A percentile compares a stretch with the other conserved stretches of the same genome.
Evolutionary conservation across 2,888 invertebrate species (phyloP).

Genomic region (Rhingia campestris): DNA sequence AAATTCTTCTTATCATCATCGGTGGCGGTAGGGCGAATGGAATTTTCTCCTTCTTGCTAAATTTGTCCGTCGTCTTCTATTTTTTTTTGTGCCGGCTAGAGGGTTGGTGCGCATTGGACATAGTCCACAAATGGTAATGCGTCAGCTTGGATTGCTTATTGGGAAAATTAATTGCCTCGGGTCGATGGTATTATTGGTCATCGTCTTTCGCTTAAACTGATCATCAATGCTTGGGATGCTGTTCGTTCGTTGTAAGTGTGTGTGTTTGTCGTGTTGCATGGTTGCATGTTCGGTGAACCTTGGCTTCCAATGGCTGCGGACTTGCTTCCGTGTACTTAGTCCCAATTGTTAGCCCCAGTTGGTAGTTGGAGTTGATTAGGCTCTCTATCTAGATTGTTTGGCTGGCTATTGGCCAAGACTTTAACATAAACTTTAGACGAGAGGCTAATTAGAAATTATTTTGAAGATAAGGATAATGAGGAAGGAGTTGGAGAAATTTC

Average conservation of each 20-base stretch:
- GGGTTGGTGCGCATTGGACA: constrained; percentile 49
- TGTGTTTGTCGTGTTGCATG: constrained; percentile 37
- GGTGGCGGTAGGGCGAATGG: constrained; percentile 31
- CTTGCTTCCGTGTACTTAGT: constrained; percentile 72
- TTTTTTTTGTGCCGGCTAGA: no score
- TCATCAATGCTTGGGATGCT: constrained; percentile 39
- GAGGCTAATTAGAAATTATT: constrained; percentile 70
- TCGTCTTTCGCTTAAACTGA: constrained; percentile 56
- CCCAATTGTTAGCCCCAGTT: constrained; percentile 53
- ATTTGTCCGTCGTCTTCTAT: no score
- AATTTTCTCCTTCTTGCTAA: constrained; percentile 8
- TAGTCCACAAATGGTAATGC: constrained; percentile 74
- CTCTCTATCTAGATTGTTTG: constrained; percentile 56
- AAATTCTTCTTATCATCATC: constrained; percentile 66
- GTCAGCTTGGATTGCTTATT: constrained; percentile 73
- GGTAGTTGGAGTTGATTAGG: constrained; percentile 44
- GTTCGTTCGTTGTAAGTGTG: background rate
- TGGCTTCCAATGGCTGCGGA: constrained; percentile 32
- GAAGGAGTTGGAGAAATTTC: background rate
- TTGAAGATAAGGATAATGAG: constrained; percentile 41
- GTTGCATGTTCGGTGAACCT: constrained; percentile 48
- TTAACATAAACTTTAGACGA: constrained; percentile 28
- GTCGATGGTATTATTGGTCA: constrained; percentile 73
- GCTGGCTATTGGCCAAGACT: constrained; percentile 25
- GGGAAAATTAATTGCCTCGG: constrained; percentile 74